These are phyloP conservation scores for Raja brachyura DNA, from an alignment of 2,113 vertebrate genomes.

Conservation along the genomic window DNA sequence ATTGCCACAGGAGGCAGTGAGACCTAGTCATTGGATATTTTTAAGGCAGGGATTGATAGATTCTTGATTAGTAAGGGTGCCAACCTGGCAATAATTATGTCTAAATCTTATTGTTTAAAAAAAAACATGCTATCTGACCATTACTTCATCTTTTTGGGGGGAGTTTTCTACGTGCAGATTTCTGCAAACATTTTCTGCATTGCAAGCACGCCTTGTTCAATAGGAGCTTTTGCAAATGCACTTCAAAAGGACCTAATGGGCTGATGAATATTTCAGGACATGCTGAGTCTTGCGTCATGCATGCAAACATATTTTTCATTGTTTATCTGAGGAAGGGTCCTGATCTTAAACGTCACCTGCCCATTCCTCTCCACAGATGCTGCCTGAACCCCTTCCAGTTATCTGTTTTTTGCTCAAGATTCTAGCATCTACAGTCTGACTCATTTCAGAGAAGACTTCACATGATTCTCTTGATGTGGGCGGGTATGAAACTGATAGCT, in stretches of 20 bases:
- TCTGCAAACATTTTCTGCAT: background rate
- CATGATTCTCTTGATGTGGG: background rate
- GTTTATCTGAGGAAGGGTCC: too few relatives aligned
- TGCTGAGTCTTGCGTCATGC: background rate
- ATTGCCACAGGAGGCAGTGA: too few relatives aligned
- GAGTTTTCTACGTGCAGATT: background rate
- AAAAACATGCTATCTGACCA: too few relatives aligned
- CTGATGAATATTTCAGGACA: background rate
- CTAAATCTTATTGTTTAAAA: too few relatives aligned
- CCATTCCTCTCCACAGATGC: too few relatives aligned
- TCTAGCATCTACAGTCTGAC: background rate
- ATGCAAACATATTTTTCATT: background rate
- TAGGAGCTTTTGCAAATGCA: too few relatives aligned
- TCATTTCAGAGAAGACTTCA: background rate
- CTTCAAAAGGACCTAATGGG: background rate
- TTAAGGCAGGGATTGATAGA: background rate
- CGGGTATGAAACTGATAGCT: background rate
- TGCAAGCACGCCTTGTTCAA: too few relatives aligned
- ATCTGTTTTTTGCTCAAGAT: too few relatives aligned
- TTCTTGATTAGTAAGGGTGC: background rate
- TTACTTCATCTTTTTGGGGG: too few relatives aligned
- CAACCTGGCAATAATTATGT: background rate
- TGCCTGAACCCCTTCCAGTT: too few relatives aligned
- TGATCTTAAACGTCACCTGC: too few relatives aligned
- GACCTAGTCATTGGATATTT: too few relatives aligned